Percentiles rank a stretch among this genome's conserved stretches.
phyloP scores from a whole-genome alignment of 2,113 vertebrate genomes.

The Motacilla alba region DNA sequence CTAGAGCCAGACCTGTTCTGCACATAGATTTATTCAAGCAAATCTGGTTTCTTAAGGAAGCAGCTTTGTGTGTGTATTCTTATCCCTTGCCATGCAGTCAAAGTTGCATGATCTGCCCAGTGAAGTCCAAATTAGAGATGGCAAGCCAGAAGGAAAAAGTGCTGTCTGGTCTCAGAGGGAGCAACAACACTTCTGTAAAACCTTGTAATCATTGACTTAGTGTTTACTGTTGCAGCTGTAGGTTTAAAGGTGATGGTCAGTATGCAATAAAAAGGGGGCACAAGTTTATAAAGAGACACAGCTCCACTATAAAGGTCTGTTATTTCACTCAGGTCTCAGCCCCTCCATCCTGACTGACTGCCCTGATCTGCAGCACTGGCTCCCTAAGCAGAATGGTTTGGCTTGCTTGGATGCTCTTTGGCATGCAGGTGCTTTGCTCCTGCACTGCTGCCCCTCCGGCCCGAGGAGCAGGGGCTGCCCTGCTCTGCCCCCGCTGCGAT shows the following conservation, averaged over 20 bases:
- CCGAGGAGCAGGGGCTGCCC: accelerated
- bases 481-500: slow-evolving; percentile 11
- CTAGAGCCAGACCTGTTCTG: neutral
- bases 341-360: neutral
- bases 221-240: neutral
- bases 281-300: neutral
- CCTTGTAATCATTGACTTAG: slow-evolving; percentile 54
- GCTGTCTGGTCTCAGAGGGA: neutral
- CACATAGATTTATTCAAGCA: neutral
- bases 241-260: slow-evolving; percentile 48
- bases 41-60: neutral
- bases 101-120: neutral
- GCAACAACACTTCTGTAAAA: neutral
- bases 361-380: neutral
- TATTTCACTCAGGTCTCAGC: neutral
- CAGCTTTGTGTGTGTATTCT: neutral
- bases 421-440: neutral
- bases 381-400: slow-evolving; percentile 34
- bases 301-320: neutral
- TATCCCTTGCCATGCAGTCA: neutral
- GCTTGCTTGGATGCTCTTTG: slow-evolving; percentile 14
- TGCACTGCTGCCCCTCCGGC: neutral
- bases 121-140: neutral
- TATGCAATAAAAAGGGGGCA: neutral
- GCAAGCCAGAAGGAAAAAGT: neutral